Percentiles rank a stretch among this genome's conserved stretches.
Evolutionary conservation across 2,888 invertebrate genomes (phyloP).

Genomic region (Sympetrum striolatum): DNA sequence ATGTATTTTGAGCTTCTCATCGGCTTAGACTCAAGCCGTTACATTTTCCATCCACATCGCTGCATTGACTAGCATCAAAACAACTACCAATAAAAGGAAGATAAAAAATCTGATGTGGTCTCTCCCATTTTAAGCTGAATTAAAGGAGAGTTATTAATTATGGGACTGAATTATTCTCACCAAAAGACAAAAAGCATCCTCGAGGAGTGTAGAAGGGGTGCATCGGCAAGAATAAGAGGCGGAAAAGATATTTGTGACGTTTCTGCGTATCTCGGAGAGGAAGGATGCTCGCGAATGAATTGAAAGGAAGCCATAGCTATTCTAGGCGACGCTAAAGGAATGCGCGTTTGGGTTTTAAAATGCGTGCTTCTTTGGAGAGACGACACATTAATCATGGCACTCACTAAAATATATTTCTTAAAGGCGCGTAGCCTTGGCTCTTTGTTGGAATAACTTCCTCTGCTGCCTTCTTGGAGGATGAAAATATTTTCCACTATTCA

Average conservation of each 20-base stretch:
- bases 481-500: no score
- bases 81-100: no score
- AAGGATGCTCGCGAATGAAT: not conserved
- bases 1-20: no score
- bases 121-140: not conserved
- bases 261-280: not conserved
- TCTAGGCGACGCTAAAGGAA: not conserved
- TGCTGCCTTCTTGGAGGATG: no score
- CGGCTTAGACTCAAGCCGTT: no score
- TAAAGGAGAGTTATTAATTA: not conserved
- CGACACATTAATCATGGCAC: not conserved
- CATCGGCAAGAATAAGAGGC: not conserved
- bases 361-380: not conserved
- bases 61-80: no score
- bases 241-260: conserved; percentile 2
- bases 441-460: no score
- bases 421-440: not conserved
- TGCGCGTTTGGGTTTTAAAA: not conserved
- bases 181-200: not conserved
- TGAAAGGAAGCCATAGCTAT: not conserved
- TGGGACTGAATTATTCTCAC: not conserved
- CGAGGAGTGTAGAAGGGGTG: not conserved
- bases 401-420: no score
- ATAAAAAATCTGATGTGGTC: no score
- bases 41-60: no score